A percentile compares a stretch with the other conserved stretches of the same genome.
Conservation (phyloP, 2,888 invertebrate species). For the Fabriciana adippe region DNA sequence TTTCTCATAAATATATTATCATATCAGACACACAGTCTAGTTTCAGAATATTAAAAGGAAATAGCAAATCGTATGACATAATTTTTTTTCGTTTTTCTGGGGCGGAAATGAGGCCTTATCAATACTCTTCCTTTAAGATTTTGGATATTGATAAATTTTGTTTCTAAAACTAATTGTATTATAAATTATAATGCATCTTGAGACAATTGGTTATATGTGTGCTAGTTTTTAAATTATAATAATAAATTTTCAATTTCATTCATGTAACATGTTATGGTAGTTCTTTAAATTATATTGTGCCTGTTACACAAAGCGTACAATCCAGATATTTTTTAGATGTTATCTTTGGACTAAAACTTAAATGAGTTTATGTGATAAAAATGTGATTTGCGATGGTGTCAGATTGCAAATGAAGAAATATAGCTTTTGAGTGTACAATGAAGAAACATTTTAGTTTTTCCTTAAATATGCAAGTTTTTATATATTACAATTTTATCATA, state of each 20-base stretch:
- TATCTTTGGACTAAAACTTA: not conserved
- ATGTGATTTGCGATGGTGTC: conserved; percentile 4
- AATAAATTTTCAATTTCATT: not conserved
- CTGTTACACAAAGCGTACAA: conserved; percentile 1
- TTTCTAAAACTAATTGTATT: not conserved
- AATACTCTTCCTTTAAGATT: not conserved
- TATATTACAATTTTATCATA: conserved; percentile 1
- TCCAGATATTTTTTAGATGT: not conserved
- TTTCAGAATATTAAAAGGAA: too few species aligned
- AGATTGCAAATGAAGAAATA: conserved; percentile 5
- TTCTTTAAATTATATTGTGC: conserved; percentile 1
- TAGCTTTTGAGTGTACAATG: conserved; percentile 12
- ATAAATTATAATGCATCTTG: not conserved
- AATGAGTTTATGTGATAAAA: conserved; percentile 4
- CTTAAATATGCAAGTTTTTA: not conserved
- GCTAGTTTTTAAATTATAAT: not conserved
- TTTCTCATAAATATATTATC: too few species aligned
- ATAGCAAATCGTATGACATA: too few species aligned
- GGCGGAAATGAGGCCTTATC: too few species aligned
- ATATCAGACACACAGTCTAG: too few species aligned
- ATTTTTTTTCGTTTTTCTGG: too few species aligned
- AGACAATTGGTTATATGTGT: not conserved
- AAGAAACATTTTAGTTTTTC: conserved; percentile 1
- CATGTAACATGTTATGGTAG: not conserved
- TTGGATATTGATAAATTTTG: not conserved